A percentile compares a stretch with the other conserved stretches of the same genome.
Evolutionary conservation across 2,113 vertebrate genomes (phyloP).

Genomic region (Emydura subglobosa): DNA sequence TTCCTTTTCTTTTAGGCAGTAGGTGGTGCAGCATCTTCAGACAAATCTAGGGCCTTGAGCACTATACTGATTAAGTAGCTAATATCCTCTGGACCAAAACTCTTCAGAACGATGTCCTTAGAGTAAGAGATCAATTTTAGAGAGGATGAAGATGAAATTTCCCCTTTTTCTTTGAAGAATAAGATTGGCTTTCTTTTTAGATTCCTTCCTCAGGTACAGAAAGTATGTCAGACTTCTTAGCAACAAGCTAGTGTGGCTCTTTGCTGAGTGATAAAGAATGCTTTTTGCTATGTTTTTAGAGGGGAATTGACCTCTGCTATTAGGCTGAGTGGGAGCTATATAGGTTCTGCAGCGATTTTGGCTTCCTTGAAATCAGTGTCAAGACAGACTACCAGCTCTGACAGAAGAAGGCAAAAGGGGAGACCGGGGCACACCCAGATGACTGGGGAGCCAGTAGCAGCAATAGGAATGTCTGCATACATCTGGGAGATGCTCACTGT

Average conservation of each 20-base stretch:
- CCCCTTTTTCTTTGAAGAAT: not conserved
- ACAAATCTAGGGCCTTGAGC: constrained; percentile 37
- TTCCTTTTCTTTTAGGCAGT: constrained; percentile 36
- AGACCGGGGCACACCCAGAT: not conserved
- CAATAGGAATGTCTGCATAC: not conserved
- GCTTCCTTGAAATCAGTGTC: not conserved
- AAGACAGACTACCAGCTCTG: not conserved
- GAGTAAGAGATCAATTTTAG: not conserved
- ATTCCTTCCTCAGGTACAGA: not conserved
- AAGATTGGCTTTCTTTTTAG: not conserved
- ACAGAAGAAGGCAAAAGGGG: not conserved
- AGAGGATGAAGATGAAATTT: not conserved
- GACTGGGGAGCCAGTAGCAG: not conserved
- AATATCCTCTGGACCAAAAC: not conserved
- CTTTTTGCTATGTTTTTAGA: not conserved
- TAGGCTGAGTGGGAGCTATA: not conserved
- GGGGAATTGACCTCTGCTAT: not conserved
- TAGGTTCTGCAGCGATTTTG: not conserved
- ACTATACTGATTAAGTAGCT: constrained; percentile 12
- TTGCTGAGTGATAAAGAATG: not conserved
- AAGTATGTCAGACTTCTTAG: not conserved
- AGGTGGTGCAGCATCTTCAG: not conserved
- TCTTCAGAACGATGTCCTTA: not conserved
- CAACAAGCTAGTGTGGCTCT: not conserved
- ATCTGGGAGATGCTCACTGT: not conserved